These are phyloP conservation scores for Opisthograptis luteolata DNA, from an alignment of 2,888 invertebrate genomes.

Conservation along the genomic window DNA sequence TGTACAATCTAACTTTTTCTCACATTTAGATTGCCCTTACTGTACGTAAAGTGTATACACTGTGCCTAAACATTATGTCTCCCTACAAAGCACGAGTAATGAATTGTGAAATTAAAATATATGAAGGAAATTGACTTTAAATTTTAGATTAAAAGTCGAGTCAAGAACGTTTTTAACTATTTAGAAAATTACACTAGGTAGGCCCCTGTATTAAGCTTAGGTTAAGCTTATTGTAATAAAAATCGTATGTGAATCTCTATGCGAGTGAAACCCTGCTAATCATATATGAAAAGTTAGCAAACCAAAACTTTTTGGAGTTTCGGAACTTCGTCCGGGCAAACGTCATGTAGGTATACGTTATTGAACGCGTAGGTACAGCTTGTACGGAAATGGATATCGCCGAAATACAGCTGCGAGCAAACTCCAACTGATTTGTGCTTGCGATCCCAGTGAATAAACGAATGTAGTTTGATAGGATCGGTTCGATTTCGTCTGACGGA, in stretches of 20 bases:
- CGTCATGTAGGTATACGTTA: not conserved
- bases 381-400: slow-evolving; percentile 14
- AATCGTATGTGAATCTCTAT: too few relatives aligned
- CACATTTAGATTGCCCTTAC: slow-evolving; percentile 1
- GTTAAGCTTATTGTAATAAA: too few relatives aligned
- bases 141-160: not conserved
- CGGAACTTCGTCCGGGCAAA: not conserved
- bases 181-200: too few relatives aligned
- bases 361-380: slow-evolving; percentile 6
- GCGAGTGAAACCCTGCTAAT: too few relatives aligned
- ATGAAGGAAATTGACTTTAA: slow-evolving; percentile 12
- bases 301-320: not conserved
- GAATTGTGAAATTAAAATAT: slow-evolving; percentile 35
- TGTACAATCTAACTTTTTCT: too few relatives aligned
- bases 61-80: slow-evolving; percentile 7
- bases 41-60: not conserved
- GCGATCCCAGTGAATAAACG: slow-evolving; percentile 31
- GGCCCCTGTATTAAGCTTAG: too few relatives aligned
- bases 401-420: slow-evolving; percentile 50
- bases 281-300: too few relatives aligned
- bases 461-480: slow-evolving; percentile 24
- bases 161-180: too few relatives aligned
- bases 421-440: slow-evolving; percentile 48
- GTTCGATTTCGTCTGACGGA: too few relatives aligned
- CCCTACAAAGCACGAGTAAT: slow-evolving; percentile 28